Evolutionary conservation across 2,113 vertebrate genomes (phyloP), one percentile per base, ranked within the genome.

Genomic region (Zingel zingel): DNA sequence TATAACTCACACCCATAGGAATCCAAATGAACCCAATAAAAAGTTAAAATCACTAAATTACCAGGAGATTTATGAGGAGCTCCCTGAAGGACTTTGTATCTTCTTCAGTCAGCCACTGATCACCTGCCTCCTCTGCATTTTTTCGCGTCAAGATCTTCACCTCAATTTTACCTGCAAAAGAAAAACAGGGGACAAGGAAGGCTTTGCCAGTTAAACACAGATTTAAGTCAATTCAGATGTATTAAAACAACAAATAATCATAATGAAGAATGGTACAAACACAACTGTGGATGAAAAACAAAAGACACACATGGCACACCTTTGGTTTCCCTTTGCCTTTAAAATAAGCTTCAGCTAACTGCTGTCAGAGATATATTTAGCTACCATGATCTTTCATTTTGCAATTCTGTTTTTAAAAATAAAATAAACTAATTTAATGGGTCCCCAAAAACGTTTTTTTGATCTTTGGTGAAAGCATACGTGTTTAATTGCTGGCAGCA

Each of bases 11-110:
- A 57, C 5, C 9, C 11, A 50, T n/a, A 83, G 25, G 11, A 3
- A 61, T 61, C 5, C 25, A 30, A 62, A 68, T 8, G 16, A 79
- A 83, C 2, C 6, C 15, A 68, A 25, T 19, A 66, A 61, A 74
- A 72, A 45, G 13, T 5, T 6, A 3, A 0, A 4, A 36, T 63
- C 2, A 45, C 0, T 2, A 27, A 79, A 33, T 96, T 95, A 98
- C 97, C 97, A 98, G 91, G 67, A 98, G 96, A 61, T 97, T 98
- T 90, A 98, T 97, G 91, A 98, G 97, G 12, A 98, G 96, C 87
- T 98, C 97, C 90, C 97, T 96, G 88, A 98, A 97, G 78, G 95
- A 97, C 90, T 96, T 97, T 3, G 97, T 98, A 84, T 98, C 97
- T 83, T 98, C 97, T 36, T 98, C 97, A 4, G 96, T 97, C 74